Conservation (phyloP, 2,888 invertebrate genomes). For the Siphonodentalium dalli region DNA sequence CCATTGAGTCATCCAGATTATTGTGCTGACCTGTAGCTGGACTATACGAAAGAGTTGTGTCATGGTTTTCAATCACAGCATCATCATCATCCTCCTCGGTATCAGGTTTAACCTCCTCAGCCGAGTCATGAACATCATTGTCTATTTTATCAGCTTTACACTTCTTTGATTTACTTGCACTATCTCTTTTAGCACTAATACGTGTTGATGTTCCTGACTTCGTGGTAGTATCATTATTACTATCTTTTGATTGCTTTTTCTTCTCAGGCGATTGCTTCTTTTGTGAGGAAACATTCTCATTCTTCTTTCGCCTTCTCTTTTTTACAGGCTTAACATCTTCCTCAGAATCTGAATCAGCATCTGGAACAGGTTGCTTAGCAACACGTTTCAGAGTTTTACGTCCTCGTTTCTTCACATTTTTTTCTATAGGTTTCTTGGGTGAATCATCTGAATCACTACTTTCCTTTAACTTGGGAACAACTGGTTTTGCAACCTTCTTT, state of each 20-base stretch:
- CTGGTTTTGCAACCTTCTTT: no score
- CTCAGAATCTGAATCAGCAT: constrained; percentile 41
- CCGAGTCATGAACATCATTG: constrained; percentile 17
- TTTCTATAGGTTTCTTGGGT: constrained; percentile 27
- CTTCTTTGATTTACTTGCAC: constrained; percentile 10
- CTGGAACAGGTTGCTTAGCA: background rate
- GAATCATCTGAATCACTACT: background rate
- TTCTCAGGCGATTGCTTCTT: constrained; percentile 9
- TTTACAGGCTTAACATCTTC: constrained; percentile 36
- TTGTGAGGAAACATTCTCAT: constrained; percentile 4
- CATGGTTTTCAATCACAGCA: constrained; percentile 6
- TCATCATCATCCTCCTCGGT: constrained; percentile 11
- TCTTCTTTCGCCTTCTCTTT: constrained; percentile 5
- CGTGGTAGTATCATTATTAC: constrained; percentile 2
- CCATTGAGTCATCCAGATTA: no score
- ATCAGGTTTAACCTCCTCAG: constrained; percentile 1
- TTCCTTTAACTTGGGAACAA: no score
- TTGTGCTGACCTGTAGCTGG: no score
- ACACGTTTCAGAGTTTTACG: constrained; percentile 3
- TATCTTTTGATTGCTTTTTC: constrained; percentile 4
- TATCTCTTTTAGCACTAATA: constrained; percentile 1
- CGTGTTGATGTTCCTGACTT: constrained; percentile 8
- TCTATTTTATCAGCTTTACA: constrained; percentile 19
- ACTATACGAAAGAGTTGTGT: no score
- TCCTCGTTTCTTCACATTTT: constrained; percentile 12